phyloP scores from a whole-genome alignment of 2,888 invertebrate species.

The Cryptosula pallasiana region DNA sequence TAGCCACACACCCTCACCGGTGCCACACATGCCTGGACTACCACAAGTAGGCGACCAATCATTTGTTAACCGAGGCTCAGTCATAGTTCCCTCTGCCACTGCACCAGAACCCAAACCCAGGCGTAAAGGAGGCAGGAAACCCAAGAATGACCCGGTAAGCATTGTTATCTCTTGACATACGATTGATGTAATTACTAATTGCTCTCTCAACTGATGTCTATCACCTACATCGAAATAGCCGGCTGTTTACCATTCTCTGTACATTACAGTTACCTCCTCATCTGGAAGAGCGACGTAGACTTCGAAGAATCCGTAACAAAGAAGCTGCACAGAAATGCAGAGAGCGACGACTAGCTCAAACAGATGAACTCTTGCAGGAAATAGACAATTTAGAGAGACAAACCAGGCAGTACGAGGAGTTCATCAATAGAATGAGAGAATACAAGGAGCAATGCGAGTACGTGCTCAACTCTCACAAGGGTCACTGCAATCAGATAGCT shows the following conservation, averaged over 20 bases:
- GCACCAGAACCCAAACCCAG: conserved; percentile 21
- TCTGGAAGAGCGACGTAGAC: conserved; percentile 7
- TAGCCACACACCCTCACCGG: conserved; percentile 1
- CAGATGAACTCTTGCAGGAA: conserved; percentile 2
- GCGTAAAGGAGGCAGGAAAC: conserved; percentile 21
- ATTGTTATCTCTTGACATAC: no score
- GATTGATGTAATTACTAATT: no score
- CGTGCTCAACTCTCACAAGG: not conserved
- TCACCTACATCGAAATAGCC: no score
- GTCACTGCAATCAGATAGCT: conserved; percentile 2
- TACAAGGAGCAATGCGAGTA: conserved; percentile 14
- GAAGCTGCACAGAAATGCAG: conserved; percentile 21
- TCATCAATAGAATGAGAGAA: conserved; percentile 16
- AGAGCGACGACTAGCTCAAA: conserved; percentile 20
- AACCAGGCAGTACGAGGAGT: not conserved
- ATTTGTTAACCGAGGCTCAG: not conserved
- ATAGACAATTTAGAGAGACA: not conserved
- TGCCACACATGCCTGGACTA: not conserved
- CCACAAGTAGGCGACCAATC: not conserved
- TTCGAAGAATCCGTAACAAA: conserved; percentile 12
- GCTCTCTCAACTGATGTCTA: no score
- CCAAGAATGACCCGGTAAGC: conserved; percentile 24
- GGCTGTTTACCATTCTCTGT: no score
- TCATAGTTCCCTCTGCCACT: conserved; percentile 17
- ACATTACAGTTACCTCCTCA: conserved; percentile 21